Conservation (phyloP, 2,888 invertebrate genomes). For the Microctonus brassicae region DNA sequence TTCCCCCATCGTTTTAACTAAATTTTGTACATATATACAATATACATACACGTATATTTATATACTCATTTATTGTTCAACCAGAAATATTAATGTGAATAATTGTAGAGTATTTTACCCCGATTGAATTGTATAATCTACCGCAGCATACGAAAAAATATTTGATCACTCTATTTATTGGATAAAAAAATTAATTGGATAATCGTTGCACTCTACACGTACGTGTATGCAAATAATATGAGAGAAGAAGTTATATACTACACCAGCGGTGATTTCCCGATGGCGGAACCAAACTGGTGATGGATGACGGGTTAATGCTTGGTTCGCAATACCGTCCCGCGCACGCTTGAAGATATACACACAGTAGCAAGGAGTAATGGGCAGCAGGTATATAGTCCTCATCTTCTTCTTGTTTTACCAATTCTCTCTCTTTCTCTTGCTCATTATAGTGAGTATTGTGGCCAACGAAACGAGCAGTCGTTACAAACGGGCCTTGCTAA, state of each 20-base stretch:
- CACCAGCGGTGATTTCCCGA: slow-evolving; percentile 1
- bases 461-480: slow-evolving; percentile 45
- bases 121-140: too few relatives aligned
- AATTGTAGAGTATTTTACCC: too few relatives aligned
- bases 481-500: slow-evolving; percentile 39
- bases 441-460: slow-evolving; percentile 43
- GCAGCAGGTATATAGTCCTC: slow-evolving; percentile 35
- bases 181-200: neutral
- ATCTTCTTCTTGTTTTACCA: slow-evolving; percentile 43
- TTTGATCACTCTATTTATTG: neutral
- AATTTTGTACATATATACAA: too few relatives aligned
- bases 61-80: too few relatives aligned
- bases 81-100: too few relatives aligned
- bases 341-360: slow-evolving; percentile 31
- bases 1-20: too few relatives aligned
- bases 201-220: neutral
- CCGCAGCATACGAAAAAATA: neutral
- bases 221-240: neutral
- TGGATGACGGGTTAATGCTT: slow-evolving; percentile 44
- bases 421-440: slow-evolving; percentile 23
- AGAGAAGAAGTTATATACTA: neutral
- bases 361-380: slow-evolving; percentile 47
- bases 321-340: slow-evolving; percentile 37
- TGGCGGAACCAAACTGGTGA: slow-evolving; percentile 13
- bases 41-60: too few relatives aligned